Percentiles rank a stretch among this genome's conserved stretches.
Evolutionary conservation across 1,140 invertebrate species (phyloP).

Genomic region (Pinna nobilis): DNA sequence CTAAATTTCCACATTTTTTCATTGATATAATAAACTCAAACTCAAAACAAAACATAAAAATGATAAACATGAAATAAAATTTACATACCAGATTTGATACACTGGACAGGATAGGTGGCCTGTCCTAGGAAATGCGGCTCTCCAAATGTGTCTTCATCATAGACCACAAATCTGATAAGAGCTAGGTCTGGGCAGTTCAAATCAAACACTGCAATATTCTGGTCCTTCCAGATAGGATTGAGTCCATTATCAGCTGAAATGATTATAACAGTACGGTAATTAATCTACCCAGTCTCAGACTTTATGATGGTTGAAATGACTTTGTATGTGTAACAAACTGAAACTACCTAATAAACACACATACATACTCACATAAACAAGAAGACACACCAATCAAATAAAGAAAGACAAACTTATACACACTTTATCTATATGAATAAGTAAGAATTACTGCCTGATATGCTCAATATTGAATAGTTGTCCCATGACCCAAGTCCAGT

Average conservation of each 20-base stretch:
- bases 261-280: background rate
- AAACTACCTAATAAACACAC: too few species aligned
- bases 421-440: too few species aligned
- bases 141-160: constrained; percentile 99
- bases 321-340: too few species aligned
- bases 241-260: constrained; percentile 94
- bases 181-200: constrained; percentile 93
- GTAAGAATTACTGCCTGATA: too few species aligned
- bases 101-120: constrained; percentile 89
- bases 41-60: background rate
- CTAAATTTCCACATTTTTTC: background rate
- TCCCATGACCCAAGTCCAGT: too few species aligned
- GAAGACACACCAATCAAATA: too few species aligned
- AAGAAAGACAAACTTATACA: too few species aligned
- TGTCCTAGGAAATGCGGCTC: constrained; percentile 98
- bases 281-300: too few species aligned
- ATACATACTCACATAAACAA: too few species aligned
- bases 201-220: constrained; percentile 91
- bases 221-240: constrained; percentile 96
- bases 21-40: background rate
- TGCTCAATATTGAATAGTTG: too few species aligned
- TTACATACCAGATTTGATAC: constrained; percentile 72
- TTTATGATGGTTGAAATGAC: too few species aligned
- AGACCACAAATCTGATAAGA: constrained; percentile 92
- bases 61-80: background rate